Conservation (phyloP, 1,140 invertebrate species). For the Polyergus mexicanus region DNA sequence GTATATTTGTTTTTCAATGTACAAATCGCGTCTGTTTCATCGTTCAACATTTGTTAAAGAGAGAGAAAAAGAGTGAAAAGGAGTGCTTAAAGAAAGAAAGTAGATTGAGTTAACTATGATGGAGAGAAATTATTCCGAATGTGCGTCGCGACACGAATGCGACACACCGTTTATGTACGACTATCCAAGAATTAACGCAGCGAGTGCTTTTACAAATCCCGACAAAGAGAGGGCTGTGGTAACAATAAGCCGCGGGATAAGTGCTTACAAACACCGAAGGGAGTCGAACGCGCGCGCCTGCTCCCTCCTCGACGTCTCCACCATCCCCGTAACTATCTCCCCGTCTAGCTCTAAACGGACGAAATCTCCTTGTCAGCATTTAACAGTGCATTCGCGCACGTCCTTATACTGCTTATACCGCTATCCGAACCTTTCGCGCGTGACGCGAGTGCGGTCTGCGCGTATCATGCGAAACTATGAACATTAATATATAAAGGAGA, state of each 20-base stretch:
- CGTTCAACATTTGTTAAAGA: background rate
- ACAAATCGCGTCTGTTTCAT: background rate
- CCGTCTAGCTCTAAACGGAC: constrained; percentile 46
- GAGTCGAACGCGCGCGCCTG: constrained; percentile 61
- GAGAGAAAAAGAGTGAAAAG: background rate
- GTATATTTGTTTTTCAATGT: constrained; percentile 2
- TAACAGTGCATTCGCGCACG: constrained; percentile 28
- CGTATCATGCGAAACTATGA: background rate
- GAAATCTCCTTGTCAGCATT: constrained; percentile 56
- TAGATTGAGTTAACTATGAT: background rate
- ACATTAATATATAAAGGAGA: background rate
- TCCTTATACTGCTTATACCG: background rate
- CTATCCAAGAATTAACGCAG: constrained; percentile 79
- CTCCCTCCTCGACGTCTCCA: constrained; percentile 16
- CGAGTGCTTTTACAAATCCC: constrained; percentile 81
- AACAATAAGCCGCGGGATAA: constrained; percentile 82
- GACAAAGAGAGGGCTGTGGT: constrained; percentile 80
- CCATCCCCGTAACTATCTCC: constrained; percentile 17
- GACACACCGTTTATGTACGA: constrained; percentile 2
- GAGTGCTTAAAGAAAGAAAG: background rate
- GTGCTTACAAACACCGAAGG: constrained; percentile 81
- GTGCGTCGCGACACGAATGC: constrained; percentile 40
- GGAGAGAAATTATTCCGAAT: constrained; percentile 28
- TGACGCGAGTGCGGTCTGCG: constrained; percentile 6
- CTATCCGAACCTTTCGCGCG: background rate